Conservation (phyloP, 2,113 vertebrate genomes). For the Zosterops pallidus region DNA sequence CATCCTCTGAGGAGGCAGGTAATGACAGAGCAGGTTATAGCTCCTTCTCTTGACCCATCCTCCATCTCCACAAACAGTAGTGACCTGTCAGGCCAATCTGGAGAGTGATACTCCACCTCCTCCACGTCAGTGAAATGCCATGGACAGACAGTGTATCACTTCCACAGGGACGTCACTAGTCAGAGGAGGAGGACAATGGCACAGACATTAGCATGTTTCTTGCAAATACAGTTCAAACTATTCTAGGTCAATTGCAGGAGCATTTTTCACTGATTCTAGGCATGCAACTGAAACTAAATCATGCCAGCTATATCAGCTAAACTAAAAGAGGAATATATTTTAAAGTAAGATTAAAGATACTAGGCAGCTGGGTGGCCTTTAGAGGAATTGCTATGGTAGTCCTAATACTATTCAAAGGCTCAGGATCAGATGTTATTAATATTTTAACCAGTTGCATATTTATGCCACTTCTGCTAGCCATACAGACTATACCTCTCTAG, state of each 20-base stretch:
- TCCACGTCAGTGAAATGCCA: background rate
- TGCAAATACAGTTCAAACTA: background rate
- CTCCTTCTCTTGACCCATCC: background rate
- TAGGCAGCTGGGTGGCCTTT: background rate
- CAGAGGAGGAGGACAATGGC: background rate
- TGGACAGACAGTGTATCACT: background rate
- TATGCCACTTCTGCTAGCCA: background rate
- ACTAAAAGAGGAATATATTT: background rate
- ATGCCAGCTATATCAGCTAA: background rate
- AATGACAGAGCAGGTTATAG: background rate
- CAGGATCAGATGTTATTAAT: background rate
- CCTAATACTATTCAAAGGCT: background rate
- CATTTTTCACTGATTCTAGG: background rate
- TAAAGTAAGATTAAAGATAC: background rate
- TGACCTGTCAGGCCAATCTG: background rate
- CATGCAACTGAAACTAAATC: background rate
- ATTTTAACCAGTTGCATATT: background rate
- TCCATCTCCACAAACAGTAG: background rate
- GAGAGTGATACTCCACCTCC: background rate
- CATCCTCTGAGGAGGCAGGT: background rate
- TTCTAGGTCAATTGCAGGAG: background rate
- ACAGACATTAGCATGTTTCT: background rate
- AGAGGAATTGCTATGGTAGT: background rate
- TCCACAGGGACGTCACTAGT: rapidly evolving
- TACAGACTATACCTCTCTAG: background rate